phyloP scores from a whole-genome alignment of 2,797 vertebrate species.

The Nannoperca obscura region DNA sequence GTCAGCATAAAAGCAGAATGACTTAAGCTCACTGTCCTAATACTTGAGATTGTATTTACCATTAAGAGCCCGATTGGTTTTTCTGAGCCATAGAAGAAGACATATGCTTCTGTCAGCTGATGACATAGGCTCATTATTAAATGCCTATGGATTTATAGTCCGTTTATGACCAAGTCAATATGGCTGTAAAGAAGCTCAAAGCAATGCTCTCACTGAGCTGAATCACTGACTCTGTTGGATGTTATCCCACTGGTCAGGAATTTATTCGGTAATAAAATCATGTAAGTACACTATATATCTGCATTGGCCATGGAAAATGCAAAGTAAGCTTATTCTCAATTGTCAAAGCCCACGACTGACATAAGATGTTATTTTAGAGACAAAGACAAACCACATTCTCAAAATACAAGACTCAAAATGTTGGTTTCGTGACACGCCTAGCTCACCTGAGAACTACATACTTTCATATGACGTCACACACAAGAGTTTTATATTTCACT shows the following conservation, averaged over 20 bases:
- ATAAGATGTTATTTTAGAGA: slow-evolving; percentile 34
- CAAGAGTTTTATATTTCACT: no score
- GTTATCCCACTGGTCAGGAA: slow-evolving; percentile 59
- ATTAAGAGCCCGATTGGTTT: slow-evolving; percentile 55
- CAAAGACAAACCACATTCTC: slow-evolving; percentile 15
- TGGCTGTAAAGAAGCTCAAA: slow-evolving; percentile 68
- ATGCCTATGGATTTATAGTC: slow-evolving; percentile 76
- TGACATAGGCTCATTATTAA: slow-evolving; percentile 76
- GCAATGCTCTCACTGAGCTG: slow-evolving; percentile 67
- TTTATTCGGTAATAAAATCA: slow-evolving; percentile 76
- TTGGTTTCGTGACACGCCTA: background rate
- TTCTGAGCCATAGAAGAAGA: slow-evolving; percentile 63
- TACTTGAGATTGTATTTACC: slow-evolving; percentile 70
- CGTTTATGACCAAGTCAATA: slow-evolving; percentile 78
- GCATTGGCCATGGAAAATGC: slow-evolving; percentile 39
- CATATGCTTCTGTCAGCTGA: slow-evolving; percentile 69
- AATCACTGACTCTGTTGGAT: slow-evolving; percentile 68
- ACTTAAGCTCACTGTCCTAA: slow-evolving; percentile 54
- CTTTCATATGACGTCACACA: no score
- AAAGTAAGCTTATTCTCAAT: slow-evolving; percentile 59
- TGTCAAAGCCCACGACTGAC: slow-evolving; percentile 52
- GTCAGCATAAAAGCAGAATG: slow-evolving; percentile 35
- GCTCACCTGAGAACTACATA: no score
- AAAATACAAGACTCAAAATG: slow-evolving; percentile 6
- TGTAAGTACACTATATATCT: slow-evolving; percentile 70